phyloP scores from a whole-genome alignment of 2,888 invertebrate genomes.

The Strigamia transsilvanica region DNA sequence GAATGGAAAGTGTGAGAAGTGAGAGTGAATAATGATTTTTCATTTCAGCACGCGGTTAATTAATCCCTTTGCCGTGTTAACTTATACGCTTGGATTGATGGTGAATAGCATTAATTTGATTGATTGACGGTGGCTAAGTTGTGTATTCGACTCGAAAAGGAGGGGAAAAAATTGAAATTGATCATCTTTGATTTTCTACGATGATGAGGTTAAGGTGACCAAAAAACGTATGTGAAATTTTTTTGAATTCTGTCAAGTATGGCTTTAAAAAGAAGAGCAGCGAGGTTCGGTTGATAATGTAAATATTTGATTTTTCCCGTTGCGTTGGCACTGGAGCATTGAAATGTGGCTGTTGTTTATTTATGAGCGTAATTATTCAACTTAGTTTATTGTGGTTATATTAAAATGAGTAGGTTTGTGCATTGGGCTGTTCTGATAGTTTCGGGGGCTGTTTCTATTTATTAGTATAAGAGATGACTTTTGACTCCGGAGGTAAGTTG shows the following conservation, averaged over 20 bases:
- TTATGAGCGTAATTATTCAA: conserved; percentile 32
- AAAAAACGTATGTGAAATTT: not conserved
- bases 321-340: not conserved
- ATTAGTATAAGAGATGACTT: conserved; percentile 17
- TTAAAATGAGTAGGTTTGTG: conserved; percentile 10
- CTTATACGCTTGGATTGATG: conserved; percentile 34
- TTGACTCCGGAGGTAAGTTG: not conserved
- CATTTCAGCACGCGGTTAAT: conserved; percentile 38
- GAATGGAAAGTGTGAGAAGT: conserved; percentile 32
- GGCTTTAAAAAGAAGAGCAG: not conserved
- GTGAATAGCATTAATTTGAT: conserved; percentile 34
- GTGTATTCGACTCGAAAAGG: not conserved
- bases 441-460: not conserved
- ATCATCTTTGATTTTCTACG: not conserved
- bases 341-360: conserved; percentile 25
- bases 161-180: not conserved
- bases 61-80: conserved; percentile 38
- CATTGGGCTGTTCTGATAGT: not conserved
- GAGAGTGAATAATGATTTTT: conserved; percentile 38
- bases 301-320: conserved; percentile 24
- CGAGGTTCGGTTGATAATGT: not conserved
- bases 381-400: conserved; percentile 21
- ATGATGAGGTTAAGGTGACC: not conserved
- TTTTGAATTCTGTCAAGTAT: no score
- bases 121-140: conserved; percentile 14